Evolutionary conservation across 2,888 invertebrate genomes (phyloP), one percentile per base, ranked within the genome.

Genomic region (Nudaria mundana): DNA sequence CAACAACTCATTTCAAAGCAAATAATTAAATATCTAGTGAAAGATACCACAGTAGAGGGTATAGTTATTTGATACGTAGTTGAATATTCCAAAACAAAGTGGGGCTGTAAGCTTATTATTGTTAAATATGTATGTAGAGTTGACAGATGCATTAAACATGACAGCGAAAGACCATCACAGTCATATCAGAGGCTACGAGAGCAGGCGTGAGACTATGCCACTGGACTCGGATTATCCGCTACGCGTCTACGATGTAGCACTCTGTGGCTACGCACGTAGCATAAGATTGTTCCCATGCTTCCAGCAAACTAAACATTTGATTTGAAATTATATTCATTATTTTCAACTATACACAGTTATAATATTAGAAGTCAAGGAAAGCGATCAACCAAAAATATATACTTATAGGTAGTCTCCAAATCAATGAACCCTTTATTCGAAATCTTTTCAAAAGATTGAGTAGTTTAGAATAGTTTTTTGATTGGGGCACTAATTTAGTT

Each of bases 141-240:
- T 71, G 69, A 71, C 67, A 70, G 61, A 76, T 82, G 78, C 79
- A 83, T 81, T 81, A 80, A 78, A 81, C 77, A 79, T 79, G 77
- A 77, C 79, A 81, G 63, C 74, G 72, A 77, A 79, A 81, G 73
- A 77, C 74, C 81, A 80, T 80, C 80, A 76, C 57, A 63, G 66
- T 76, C 72, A 80, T 80, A 80, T 75, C 67, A 64, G 63, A 52
- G 65, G 68, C 69, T 67, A 73, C 64, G 68, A 48, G 56, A 48
- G 45, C 57, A 59, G 67, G 73, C 83, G 86, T 86, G 86, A 75
- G 87, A 85, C 79, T 68, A 66, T 75, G 76, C 83, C 72, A 56
- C 73, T 79, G 79, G 84, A 71, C 76, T 65, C 66, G 80, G 86
- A 85, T 85, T 80, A 86, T 76, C 73, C 67, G 59, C 80, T 81